Conservation (phyloP, 2,888 invertebrate species). For the Leptura quadrifasciata region DNA sequence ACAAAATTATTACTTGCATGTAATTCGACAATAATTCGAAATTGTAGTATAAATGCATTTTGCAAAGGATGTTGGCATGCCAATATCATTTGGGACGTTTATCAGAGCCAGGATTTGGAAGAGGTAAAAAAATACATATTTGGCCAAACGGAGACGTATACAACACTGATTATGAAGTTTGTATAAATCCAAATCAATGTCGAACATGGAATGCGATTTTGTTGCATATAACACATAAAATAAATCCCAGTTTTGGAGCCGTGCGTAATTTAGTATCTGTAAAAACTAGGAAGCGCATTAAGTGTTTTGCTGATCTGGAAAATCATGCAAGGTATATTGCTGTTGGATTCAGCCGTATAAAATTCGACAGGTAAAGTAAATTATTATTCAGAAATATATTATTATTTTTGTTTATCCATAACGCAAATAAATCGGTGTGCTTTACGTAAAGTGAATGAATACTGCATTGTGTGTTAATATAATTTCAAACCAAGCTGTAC, state of each 20-base stretch:
- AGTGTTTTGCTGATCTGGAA: constrained; percentile 47
- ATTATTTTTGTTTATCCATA: no score
- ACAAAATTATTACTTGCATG: not conserved
- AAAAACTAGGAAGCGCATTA: constrained; percentile 37
- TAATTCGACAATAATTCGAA: constrained; percentile 28
- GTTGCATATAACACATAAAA: constrained; percentile 39
- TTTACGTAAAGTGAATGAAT: no score
- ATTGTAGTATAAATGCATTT: constrained; percentile 23
- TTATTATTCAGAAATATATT: no score
- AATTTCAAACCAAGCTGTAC: no score
- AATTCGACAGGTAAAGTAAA: no score
- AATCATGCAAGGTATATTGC: constrained; percentile 44
- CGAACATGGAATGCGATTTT: constrained; percentile 49
- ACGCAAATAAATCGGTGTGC: no score
- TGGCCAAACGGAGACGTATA: constrained; percentile 48
- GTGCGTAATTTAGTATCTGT: constrained; percentile 46
- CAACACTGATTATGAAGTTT: constrained; percentile 42
- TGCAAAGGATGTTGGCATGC: constrained; percentile 19
- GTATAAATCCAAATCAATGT: constrained; percentile 48
- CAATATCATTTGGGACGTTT: constrained; percentile 17
- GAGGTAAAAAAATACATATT: constrained; percentile 46
- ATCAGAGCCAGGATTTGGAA: constrained; percentile 49
- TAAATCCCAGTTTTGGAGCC: constrained; percentile 46
- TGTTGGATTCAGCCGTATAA: constrained; percentile 20
- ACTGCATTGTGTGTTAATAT: no score